These are phyloP conservation scores for Amphipoea lucens DNA, from an alignment of 2,888 invertebrate species.

Conservation along the genomic window DNA sequence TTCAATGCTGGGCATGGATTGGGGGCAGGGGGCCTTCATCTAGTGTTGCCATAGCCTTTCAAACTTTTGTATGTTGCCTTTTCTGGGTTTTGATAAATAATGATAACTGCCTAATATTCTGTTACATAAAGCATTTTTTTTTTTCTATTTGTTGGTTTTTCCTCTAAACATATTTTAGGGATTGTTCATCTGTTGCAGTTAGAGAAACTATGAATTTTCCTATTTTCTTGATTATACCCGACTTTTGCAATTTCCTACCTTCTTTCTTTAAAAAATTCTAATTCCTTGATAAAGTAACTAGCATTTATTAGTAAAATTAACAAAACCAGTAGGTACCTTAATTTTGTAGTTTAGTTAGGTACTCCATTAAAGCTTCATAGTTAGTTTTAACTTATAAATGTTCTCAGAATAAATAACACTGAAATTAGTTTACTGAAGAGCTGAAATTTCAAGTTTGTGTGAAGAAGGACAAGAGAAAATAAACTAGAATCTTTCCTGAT, in stretches of 20 bases:
- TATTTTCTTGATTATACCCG: background rate
- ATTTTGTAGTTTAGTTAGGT: background rate
- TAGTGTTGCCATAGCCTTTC: background rate
- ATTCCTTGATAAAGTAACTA: background rate
- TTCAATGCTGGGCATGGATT: no score
- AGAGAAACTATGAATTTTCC: background rate
- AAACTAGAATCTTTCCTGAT: background rate
- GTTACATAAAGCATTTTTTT: background rate
- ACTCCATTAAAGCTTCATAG: background rate
- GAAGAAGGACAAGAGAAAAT: background rate
- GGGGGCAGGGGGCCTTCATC: no score
- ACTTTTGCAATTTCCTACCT: background rate
- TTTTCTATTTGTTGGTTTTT: background rate
- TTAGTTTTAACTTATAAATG: no score
- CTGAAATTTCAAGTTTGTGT: background rate
- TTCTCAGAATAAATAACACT: background rate
- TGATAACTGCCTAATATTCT: background rate
- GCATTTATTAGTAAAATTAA: background rate
- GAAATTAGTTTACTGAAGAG: background rate
- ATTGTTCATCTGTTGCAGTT: background rate
- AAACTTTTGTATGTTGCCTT: background rate
- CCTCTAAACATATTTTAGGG: background rate
- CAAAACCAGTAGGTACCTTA: background rate
- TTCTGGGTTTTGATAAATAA: background rate
- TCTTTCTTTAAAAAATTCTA: background rate